phyloP scores from a whole-genome alignment of 2,113 vertebrate genomes.

The Anthoscopus minutus region DNA sequence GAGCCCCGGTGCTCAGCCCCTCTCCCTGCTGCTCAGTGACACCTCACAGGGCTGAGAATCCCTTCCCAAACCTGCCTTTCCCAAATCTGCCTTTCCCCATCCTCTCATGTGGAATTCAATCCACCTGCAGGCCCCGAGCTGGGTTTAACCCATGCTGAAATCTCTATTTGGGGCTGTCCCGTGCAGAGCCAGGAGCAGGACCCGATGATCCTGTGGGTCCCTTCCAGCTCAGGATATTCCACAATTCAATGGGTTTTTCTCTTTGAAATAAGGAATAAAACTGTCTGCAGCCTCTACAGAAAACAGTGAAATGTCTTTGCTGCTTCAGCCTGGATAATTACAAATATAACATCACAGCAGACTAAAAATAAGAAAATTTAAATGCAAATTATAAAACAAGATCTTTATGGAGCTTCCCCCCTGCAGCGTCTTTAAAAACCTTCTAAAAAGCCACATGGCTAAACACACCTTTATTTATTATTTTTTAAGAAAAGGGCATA shows the following conservation, averaged over 20 bases:
- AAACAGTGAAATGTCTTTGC: not conserved
- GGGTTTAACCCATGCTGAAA: not conserved
- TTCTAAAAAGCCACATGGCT: not conserved
- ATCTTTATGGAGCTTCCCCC: not conserved
- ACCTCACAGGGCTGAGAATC: rapidly evolving
- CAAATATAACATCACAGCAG: not conserved
- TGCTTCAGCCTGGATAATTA: not conserved
- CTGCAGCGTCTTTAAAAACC: not conserved
- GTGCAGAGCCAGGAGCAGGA: not conserved
- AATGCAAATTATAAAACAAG: not conserved
- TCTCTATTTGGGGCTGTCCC: not conserved
- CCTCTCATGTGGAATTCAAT: rapidly evolving
- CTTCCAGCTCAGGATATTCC: not conserved
- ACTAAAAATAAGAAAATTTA: not conserved
- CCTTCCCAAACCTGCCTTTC: not conserved
- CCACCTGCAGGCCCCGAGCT: not conserved
- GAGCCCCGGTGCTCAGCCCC: too few species aligned
- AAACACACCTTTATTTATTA: slow-evolving; percentile 42
- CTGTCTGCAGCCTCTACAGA: not conserved
- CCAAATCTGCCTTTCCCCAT: not conserved
- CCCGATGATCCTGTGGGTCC: not conserved
- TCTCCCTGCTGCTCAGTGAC: rapidly evolving
- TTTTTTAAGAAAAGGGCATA: not conserved
- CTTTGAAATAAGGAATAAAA: not conserved
- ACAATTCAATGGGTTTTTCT: not conserved